Evolutionary conservation across 2,888 invertebrate species (phyloP).

Genomic region (Andricus curvator): DNA sequence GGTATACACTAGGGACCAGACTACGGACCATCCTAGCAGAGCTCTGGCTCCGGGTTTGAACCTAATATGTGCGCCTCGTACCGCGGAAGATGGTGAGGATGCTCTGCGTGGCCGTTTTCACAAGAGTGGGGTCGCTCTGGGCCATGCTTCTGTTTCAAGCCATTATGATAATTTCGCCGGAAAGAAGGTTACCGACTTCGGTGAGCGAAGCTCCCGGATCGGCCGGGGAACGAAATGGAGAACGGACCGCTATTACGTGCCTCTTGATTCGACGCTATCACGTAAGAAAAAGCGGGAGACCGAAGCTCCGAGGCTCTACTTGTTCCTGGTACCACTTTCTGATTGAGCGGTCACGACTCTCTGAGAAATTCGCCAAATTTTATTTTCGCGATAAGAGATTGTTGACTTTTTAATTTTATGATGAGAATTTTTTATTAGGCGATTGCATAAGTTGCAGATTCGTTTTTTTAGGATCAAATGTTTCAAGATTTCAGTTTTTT

Average conservation of each 20-base stretch:
- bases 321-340: not conserved
- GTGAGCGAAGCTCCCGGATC: slow-evolving; percentile 44
- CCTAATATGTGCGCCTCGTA: slow-evolving; percentile 49
- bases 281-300: slow-evolving; percentile 33
- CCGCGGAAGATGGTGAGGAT: slow-evolving; percentile 57
- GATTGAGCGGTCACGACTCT: not conserved
- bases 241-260: slow-evolving; percentile 51
- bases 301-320: not conserved
- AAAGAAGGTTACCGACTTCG: slow-evolving; percentile 72
- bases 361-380: not conserved
- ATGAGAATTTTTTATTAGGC: not conserved
- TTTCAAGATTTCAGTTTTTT: not conserved
- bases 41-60: slow-evolving; percentile 21
- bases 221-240: slow-evolving; percentile 38
- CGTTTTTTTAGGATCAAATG: not conserved
- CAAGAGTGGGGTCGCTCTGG: slow-evolving; percentile 65
- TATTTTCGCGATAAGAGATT: not conserved
- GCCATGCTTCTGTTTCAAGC: slow-evolving; percentile 76
- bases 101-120: slow-evolving; percentile 29
- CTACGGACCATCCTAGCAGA: not conserved
- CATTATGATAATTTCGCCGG: slow-evolving; percentile 76
- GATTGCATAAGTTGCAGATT: not conserved
- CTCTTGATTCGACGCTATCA: slow-evolving; percentile 51
- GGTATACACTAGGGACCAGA: no score
- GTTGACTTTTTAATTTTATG: not conserved